Conservation (phyloP, 2,888 invertebrate species). For the Tholera decimalis region DNA sequence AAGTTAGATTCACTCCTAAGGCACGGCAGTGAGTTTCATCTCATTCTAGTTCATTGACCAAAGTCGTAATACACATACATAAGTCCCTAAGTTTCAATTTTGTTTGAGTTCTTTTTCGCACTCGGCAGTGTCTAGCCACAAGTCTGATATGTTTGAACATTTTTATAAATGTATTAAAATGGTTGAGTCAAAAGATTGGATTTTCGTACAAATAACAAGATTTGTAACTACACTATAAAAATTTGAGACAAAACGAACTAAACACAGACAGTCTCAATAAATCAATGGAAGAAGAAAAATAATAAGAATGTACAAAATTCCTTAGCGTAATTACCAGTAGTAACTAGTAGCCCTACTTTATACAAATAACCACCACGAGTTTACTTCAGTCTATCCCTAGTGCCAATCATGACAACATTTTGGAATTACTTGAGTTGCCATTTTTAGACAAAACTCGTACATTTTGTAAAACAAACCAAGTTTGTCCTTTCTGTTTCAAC, state of each 20-base stretch:
- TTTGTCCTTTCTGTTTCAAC: background rate
- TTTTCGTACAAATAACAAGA: slow-evolving; percentile 40
- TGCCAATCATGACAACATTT: slow-evolving; percentile 46
- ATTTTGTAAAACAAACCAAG: background rate
- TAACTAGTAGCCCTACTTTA: slow-evolving; percentile 63
- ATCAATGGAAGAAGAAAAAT: slow-evolving; percentile 39
- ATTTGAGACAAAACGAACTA: slow-evolving; percentile 46
- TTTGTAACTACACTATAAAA: slow-evolving; percentile 37
- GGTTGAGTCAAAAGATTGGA: background rate
- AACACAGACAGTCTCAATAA: slow-evolving; percentile 39
- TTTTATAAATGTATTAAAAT: background rate
- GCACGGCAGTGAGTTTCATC: too few species aligned
- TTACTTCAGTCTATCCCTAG: slow-evolving; percentile 64
- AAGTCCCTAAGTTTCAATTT: background rate
- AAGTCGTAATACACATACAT: background rate
- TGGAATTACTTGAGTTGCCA: slow-evolving; percentile 44
- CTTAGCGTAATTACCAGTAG: slow-evolving; percentile 38
- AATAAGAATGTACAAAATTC: slow-evolving; percentile 49
- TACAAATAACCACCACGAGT: slow-evolving; percentile 55
- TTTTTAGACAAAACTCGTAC: background rate
- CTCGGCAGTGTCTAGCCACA: background rate
- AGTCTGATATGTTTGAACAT: background rate
- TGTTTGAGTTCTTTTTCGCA: background rate
- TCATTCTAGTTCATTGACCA: too few species aligned
- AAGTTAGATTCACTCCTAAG: background rate